Conservation (phyloP, 2,888 invertebrate species). For the Scaptomyza polygonia region DNA sequence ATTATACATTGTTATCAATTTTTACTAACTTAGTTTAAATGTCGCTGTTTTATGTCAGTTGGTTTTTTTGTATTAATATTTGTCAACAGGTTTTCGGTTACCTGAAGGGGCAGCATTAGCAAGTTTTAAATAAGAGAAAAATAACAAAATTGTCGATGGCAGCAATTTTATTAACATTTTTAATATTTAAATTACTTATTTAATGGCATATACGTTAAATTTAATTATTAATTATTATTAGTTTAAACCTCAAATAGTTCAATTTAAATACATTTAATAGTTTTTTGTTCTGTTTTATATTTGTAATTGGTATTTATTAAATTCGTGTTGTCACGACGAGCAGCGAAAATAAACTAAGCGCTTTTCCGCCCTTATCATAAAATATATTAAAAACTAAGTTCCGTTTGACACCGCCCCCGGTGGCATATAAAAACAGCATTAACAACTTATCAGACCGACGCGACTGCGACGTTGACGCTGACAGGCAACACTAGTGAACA, state of each 20-base stretch:
- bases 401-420: slow-evolving; percentile 35
- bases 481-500: slow-evolving; percentile 37
- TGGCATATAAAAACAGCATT: slow-evolving; percentile 41
- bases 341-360: slow-evolving; percentile 48
- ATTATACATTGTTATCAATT: too few species aligned
- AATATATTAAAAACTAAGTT: slow-evolving; percentile 51
- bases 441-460: slow-evolving; percentile 51
- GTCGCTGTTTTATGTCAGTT: too few species aligned
- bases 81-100: too few species aligned
- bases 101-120: too few species aligned
- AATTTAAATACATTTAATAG: neutral
- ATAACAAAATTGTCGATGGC: too few species aligned
- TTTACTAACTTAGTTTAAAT: too few species aligned
- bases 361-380: slow-evolving; percentile 47
- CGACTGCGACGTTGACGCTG: slow-evolving; percentile 28
- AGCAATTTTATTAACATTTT: too few species aligned
- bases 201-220: neutral
- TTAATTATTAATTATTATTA: too few species aligned
- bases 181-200: neutral
- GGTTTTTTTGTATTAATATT: too few species aligned
- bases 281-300: neutral
- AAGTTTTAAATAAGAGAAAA: too few species aligned
- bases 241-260: neutral
- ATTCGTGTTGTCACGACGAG: slow-evolving; percentile 41
- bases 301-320: slow-evolving; percentile 13